Evolutionary conservation across 2,888 invertebrate species (phyloP).

Genomic region (Tenthredo amoena): DNA sequence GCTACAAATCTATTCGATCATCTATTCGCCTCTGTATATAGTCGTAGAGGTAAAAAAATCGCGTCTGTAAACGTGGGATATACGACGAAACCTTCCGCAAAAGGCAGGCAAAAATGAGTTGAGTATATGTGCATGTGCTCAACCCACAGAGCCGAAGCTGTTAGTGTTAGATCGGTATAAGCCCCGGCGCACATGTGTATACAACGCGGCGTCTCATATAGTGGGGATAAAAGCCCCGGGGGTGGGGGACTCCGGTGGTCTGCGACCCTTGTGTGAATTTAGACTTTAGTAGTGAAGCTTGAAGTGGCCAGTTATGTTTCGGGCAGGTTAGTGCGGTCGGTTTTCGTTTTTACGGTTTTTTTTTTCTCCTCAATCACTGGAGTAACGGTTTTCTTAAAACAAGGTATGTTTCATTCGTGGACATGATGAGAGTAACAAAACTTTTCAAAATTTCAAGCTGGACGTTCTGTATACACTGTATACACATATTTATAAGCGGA

Average conservation of each 20-base stretch:
- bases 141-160: not conserved
- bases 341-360: not conserved
- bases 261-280: slow-evolving; percentile 46
- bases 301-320: slow-evolving; percentile 34
- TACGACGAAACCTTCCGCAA: not conserved
- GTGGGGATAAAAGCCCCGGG: slow-evolving; percentile 2
- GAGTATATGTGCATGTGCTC: not conserved
- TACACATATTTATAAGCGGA: not conserved
- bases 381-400: not conserved
- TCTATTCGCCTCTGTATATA: not conserved
- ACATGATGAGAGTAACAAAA: not conserved
- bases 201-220: not conserved
- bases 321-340: slow-evolving; percentile 14
- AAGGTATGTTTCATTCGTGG: not conserved
- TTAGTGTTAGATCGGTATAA: not conserved
- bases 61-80: not conserved
- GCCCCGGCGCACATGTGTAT: not conserved
- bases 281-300: slow-evolving; percentile 35
- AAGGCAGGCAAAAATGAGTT: not conserved
- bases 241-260: slow-evolving; percentile 28
- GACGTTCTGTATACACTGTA: not conserved
- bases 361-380: not conserved
- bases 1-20: too few species aligned
- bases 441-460: not conserved
- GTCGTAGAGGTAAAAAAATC: not conserved